These are phyloP conservation scores for Gnathonemus echidnorhynchus DNA, from an alignment of 2,113 vertebrate genomes.

Conservation along the genomic window DNA sequence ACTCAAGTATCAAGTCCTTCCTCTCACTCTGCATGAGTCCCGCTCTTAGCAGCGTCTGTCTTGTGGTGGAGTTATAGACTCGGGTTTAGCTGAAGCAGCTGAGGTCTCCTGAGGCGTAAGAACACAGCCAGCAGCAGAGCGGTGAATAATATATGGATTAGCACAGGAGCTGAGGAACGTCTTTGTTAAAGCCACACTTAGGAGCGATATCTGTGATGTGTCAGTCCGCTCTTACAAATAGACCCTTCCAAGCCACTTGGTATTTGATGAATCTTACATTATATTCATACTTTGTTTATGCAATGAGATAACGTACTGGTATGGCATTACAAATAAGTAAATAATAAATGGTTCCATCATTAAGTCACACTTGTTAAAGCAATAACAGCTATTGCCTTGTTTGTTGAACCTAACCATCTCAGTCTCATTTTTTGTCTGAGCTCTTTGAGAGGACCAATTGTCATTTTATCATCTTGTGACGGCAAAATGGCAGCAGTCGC, in stretches of 20 bases:
- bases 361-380: background rate
- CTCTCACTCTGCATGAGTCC: background rate
- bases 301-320: background rate
- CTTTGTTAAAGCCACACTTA: background rate
- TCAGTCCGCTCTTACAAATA: background rate
- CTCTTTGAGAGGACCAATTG: background rate
- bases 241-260: background rate
- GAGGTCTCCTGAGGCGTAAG: background rate
- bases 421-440: background rate
- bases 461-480: constrained; percentile 9
- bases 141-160: background rate
- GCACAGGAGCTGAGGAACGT: background rate
- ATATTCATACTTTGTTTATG: background rate
- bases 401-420: background rate
- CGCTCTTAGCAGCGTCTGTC: background rate
- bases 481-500: background rate
- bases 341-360: background rate
- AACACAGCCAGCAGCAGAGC: background rate
- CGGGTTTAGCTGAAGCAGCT: background rate
- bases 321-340: background rate
- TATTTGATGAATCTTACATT: background rate
- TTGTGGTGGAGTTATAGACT: background rate
- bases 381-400: constrained; percentile 7
- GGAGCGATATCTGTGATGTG: background rate
- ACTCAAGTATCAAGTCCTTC: background rate